phyloP scores from a whole-genome alignment of 2,113 vertebrate species.

The Megaleporinus macrocephalus region DNA sequence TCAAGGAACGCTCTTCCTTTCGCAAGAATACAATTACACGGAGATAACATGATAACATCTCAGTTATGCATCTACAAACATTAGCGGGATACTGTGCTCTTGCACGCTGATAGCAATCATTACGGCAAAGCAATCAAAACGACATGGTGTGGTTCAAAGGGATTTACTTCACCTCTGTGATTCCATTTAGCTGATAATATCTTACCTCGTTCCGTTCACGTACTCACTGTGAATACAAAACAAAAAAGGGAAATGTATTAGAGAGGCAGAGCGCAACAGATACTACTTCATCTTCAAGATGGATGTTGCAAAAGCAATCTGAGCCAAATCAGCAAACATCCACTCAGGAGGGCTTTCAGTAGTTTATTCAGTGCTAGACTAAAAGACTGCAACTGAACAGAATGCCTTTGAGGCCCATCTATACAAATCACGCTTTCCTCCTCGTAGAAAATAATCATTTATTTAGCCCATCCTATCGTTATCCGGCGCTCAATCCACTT shows the following conservation, averaged over 20 bases:
- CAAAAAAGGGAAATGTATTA: slow-evolving; percentile 47
- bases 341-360: slow-evolving; percentile 34
- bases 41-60: slow-evolving; percentile 18
- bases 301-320: slow-evolving; percentile 16
- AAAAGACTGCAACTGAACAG: not conserved
- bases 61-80: slow-evolving; percentile 16
- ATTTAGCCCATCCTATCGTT: not conserved
- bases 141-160: slow-evolving; percentile 28
- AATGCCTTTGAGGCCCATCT: slow-evolving; percentile 2
- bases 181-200: slow-evolving; percentile 41
- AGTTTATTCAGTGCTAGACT: slow-evolving; percentile 1
- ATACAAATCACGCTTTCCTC: not conserved
- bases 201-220: slow-evolving; percentile 78
- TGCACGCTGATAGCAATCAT: slow-evolving; percentile 1
- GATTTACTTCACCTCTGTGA: slow-evolving; percentile 36
- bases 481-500: not conserved
- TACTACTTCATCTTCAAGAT: slow-evolving; percentile 33
- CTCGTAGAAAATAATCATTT: not conserved
- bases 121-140: slow-evolving; percentile 34
- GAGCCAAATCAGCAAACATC: slow-evolving; percentile 6
- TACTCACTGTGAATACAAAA: slow-evolving; percentile 62
- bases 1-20: not conserved
- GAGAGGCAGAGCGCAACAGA: slow-evolving; percentile 18
- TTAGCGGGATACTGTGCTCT: slow-evolving; percentile 10
- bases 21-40: not conserved